Evolutionary conservation across 2,797 vertebrate species (phyloP).

Genomic region (Micromesistius poutassou): DNA sequence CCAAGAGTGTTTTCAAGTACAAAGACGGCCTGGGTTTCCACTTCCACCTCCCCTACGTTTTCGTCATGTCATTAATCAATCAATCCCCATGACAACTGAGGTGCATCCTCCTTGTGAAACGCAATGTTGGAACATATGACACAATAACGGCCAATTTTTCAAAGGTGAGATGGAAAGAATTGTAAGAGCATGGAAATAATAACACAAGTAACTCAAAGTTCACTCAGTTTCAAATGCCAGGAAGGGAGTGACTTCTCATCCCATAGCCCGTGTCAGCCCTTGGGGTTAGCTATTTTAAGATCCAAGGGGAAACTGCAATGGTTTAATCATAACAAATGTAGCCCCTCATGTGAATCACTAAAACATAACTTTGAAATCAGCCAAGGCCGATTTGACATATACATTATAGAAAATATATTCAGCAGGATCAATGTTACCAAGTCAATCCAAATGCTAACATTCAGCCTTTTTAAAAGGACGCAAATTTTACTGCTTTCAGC

Average conservation of each 20-base stretch:
- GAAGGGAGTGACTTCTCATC: background rate
- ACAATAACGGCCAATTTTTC: background rate
- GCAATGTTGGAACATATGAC: constrained; percentile 26
- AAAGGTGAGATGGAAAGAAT: background rate
- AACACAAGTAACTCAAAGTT: background rate
- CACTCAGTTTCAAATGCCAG: background rate
- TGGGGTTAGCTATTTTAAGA: background rate
- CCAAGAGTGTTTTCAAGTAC: constrained; percentile 36
- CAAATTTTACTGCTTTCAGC: background rate
- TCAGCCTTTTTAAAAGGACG: background rate
- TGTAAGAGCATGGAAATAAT: background rate
- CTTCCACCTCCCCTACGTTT: background rate
- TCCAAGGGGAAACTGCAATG: background rate
- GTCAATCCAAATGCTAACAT: background rate
- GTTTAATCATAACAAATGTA: background rate
- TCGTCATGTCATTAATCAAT: constrained; percentile 11
- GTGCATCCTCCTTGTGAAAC: constrained; percentile 27
- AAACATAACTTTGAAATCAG: background rate
- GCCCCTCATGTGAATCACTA: background rate
- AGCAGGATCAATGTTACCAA: background rate
- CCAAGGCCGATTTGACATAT: background rate
- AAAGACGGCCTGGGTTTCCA: constrained; percentile 22
- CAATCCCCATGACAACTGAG: constrained; percentile 32
- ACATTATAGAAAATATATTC: background rate
- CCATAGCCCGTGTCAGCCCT: background rate